Evolutionary conservation across 2,797 vertebrate genomes (phyloP).

Genomic region (Chloroceryle amazona): DNA sequence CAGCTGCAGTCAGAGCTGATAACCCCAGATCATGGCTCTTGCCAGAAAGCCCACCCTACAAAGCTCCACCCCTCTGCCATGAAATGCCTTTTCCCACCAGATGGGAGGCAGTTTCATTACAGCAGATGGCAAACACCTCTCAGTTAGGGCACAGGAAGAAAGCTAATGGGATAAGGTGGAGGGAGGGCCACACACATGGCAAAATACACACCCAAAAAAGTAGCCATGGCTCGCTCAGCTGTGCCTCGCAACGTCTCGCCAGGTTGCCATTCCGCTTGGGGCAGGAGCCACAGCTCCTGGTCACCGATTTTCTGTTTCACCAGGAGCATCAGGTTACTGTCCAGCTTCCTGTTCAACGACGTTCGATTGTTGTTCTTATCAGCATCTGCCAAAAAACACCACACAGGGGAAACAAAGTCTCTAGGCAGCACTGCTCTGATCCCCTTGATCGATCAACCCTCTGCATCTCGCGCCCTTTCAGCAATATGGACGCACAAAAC

Average conservation of each 20-base stretch:
- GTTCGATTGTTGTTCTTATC: conserved; percentile 81
- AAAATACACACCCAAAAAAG: conserved; percentile 83
- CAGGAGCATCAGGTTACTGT: conserved; percentile 88
- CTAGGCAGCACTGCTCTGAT: not conserved
- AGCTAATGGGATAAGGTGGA: not conserved
- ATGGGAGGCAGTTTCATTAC: not conserved
- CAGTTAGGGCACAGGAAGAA: not conserved
- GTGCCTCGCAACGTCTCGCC: conserved; percentile 93
- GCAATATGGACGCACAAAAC: rapidly evolving
- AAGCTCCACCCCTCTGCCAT: not conserved
- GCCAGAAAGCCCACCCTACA: not conserved
- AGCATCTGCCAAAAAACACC: conserved; percentile 79
- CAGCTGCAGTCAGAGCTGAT: not conserved
- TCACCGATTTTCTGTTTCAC: conserved; percentile 87
- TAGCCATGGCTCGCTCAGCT: conserved; percentile 87
- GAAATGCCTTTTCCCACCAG: not conserved
- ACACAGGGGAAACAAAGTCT: not conserved
- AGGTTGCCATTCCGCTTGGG: conserved; percentile 89
- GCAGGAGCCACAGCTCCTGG: conserved; percentile 90
- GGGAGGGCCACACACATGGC: not conserved
- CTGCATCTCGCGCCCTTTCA: not conserved
- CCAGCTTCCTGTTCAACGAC: conserved; percentile 86
- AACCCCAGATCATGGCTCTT: not conserved
- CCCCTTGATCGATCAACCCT: not conserved
- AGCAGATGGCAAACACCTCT: not conserved